Evolutionary conservation across 2,113 vertebrate genomes (phyloP).

Genomic region (Bujurquina vittata): DNA sequence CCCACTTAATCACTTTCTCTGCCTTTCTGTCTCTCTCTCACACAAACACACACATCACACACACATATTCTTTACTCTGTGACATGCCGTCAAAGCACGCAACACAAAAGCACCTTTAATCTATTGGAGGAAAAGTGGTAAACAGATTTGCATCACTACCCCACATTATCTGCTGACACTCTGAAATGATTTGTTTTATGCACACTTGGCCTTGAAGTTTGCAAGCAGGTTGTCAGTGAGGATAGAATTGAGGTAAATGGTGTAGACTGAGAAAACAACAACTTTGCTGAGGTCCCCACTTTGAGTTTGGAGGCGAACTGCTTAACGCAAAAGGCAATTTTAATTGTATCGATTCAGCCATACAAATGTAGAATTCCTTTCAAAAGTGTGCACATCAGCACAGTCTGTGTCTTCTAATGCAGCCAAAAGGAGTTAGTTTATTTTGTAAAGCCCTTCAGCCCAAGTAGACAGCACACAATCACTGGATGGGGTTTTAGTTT

Average conservation of each 20-base stretch:
- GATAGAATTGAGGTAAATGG: conserved; percentile 85
- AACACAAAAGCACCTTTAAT: conserved; percentile 81
- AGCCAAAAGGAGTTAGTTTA: conserved; percentile 74
- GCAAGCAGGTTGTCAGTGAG: conserved; percentile 82
- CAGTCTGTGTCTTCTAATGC: conserved; percentile 78
- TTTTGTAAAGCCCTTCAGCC: conserved; percentile 76
- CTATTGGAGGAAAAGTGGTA: conserved; percentile 73
- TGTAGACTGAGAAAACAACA: conserved; percentile 79
- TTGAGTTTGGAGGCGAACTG: conserved; percentile 77
- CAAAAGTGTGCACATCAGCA: conserved; percentile 81
- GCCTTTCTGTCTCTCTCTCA: conserved; percentile 27
- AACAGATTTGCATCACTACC: conserved; percentile 83
- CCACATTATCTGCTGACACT: conserved; percentile 83
- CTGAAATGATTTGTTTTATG: conserved; percentile 84
- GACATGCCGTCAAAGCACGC: conserved; percentile 71
- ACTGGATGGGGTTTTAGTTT: conserved; percentile 75
- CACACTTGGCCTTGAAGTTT: conserved; percentile 80
- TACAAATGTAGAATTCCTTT: conserved; percentile 82
- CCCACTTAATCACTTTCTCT: conserved; percentile 57
- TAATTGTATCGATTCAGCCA: conserved; percentile 86
- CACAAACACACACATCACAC: conserved; percentile 50
- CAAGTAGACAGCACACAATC: conserved; percentile 74
- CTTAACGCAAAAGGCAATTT: conserved; percentile 79
- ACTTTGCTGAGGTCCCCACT: conserved; percentile 85
- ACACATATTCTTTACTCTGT: conserved; percentile 64